Conservation (phyloP, 1,140 invertebrate species). For the Aphelinus certus region DNA sequence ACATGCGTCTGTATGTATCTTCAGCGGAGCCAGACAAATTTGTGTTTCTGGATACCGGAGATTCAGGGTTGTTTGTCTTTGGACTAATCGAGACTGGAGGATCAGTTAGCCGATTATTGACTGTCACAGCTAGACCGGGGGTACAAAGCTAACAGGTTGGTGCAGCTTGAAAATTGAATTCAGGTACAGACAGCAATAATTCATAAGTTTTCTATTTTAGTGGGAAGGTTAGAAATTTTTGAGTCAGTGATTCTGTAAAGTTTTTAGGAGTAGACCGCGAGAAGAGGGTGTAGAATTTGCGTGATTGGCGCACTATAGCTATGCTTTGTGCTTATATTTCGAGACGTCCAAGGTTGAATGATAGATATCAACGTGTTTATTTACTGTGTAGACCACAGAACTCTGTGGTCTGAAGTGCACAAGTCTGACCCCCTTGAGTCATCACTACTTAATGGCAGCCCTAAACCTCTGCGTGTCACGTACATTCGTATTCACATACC, state of each 20-base stretch:
- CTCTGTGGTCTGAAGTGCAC: slow-evolving; percentile 47
- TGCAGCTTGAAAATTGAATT: too few species aligned
- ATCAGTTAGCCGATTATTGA: slow-evolving; percentile 30
- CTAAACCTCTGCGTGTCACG: slow-evolving; percentile 50
- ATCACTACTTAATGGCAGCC: slow-evolving; percentile 56
- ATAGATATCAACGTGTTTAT: slow-evolving; percentile 62
- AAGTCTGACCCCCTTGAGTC: slow-evolving; percentile 48
- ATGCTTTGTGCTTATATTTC: too few species aligned
- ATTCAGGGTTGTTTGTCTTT: slow-evolving; percentile 22
- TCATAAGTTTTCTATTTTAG: too few species aligned
- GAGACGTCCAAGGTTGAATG: slow-evolving; percentile 19
- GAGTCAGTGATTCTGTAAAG: too few species aligned
- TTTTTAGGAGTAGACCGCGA: too few species aligned
- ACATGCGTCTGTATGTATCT: background rate
- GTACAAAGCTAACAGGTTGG: too few species aligned
- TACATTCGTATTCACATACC: slow-evolving; percentile 35
- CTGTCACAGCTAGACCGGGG: slow-evolving; percentile 6
- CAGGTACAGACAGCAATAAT: too few species aligned
- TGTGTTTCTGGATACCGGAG: slow-evolving; percentile 8
- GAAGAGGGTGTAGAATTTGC: too few species aligned
- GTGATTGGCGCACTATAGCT: too few species aligned
- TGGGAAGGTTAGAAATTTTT: too few species aligned
- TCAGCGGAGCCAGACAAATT: background rate
- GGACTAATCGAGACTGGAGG: slow-evolving; percentile 13
- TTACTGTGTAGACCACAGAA: slow-evolving; percentile 54